Base-by-base conservation (phyloP, 2,797 vertebrate genomes). In the Champsocephalus gunnari region DNA sequence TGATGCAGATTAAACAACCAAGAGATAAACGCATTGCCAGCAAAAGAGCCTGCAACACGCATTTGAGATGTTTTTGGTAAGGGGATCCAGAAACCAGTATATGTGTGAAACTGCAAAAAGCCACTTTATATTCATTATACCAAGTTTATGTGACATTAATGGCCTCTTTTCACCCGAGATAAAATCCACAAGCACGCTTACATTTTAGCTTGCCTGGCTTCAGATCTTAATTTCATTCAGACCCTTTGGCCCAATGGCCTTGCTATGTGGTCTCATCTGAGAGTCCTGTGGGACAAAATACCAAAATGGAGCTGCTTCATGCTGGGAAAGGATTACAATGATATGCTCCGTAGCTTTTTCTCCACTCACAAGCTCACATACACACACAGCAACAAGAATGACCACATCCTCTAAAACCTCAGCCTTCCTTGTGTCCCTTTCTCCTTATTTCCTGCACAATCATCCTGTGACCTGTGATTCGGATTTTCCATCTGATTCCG, bases 261-360 rank as follows among this genome's bases (percentile, higher is more conserved):
- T 45, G 10, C 58, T 87, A 84, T 85, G 87, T 88, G 89, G 82
- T 87, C 85, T 71, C 60, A 19, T 49, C 55, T 48, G 12, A 56
- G 21, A 68, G 48, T 73, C 56, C 67, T 78, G 62, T 64, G 73
- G 70, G 79, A 79, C 63, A 56, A 76, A 79, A 80, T 62, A 14
- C 32, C 19, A 54, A 83, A 82, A 80, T 63, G 49, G 67, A 38
- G 50, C 71, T 57, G 81, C 70, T 74, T 83, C 79, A 78, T 19
- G 67, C 74, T 76, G 82, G 65, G 81, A 84, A 73, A 82, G 81
- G 84, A 91, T 87, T 87, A 86, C 60, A 90, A 78, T 83, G 73
- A 77, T 80, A 77, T 86, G 82, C 74, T 89, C 38, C 6, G 61
- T 58, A 56, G 72, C 21, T 59, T 79, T 73, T 75, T 74, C 24